These are phyloP conservation scores for Burhinus bistriatus DNA, from an alignment of 2,113 vertebrate species.

Conservation along the genomic window DNA sequence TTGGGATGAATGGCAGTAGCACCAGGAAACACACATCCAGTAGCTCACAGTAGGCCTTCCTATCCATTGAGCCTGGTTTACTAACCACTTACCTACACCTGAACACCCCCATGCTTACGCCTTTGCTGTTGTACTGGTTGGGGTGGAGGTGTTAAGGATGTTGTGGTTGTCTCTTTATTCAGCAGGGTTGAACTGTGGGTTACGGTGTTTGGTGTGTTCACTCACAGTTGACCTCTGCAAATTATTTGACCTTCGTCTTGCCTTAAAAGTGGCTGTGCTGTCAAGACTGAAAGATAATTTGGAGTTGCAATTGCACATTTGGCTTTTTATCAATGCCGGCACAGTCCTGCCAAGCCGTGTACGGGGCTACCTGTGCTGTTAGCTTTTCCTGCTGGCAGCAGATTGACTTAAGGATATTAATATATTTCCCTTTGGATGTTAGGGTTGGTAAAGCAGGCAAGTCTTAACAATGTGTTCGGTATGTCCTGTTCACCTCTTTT, in stretches of 20 bases:
- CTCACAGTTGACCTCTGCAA: neutral
- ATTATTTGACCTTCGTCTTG: neutral
- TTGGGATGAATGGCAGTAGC: neutral
- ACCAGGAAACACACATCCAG: neutral
- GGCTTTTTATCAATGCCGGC: neutral
- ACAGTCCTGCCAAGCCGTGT: neutral
- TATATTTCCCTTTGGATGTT: neutral
- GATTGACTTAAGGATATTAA: fast-evolving
- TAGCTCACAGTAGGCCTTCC: neutral
- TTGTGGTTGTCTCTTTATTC: neutral
- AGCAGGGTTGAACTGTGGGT: neutral
- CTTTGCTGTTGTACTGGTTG: no score
- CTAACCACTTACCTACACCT: neutral
- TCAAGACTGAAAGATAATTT: neutral
- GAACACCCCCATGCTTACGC: fast-evolving
- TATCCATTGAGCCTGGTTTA: fast-evolving
- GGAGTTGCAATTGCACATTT: neutral
- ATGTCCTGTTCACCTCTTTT: neutral
- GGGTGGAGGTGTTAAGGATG: fast-evolving
- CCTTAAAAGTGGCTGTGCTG: neutral
- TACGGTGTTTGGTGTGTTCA: neutral
- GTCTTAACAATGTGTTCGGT: neutral
- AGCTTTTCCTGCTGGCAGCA: neutral
- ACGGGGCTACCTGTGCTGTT: neutral
- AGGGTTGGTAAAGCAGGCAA: neutral